A percentile compares a stretch with the other conserved stretches of the same genome.
These are phyloP conservation scores for Seira sanloemensis DNA, from an alignment of 2,888 invertebrate genomes.

Conservation along the genomic window DNA sequence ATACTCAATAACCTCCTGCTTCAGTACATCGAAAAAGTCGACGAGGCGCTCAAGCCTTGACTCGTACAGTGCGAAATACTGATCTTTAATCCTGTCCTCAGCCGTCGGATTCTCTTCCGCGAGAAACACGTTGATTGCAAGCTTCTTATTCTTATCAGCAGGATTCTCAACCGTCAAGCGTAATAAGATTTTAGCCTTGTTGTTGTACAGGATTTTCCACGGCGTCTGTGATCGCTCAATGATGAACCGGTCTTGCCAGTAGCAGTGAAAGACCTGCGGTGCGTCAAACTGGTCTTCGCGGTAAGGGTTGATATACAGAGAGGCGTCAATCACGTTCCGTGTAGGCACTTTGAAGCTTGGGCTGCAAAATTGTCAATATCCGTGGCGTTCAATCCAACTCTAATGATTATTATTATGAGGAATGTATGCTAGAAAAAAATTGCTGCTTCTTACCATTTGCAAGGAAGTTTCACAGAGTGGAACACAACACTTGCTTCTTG, in stretches of 20 bases:
- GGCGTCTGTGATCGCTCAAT: constrained; percentile 57
- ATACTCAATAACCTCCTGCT: constrained; percentile 56
- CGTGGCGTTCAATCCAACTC: background rate
- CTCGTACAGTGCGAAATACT: constrained; percentile 57
- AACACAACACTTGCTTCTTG: constrained; percentile 31
- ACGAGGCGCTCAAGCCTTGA: constrained; percentile 52
- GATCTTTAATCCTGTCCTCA: constrained; percentile 50
- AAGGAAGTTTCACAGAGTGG: constrained; percentile 36
- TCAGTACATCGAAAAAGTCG: constrained; percentile 57
- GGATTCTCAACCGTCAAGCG: constrained; percentile 51
- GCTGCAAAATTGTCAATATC: constrained; percentile 10
- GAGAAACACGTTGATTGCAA: constrained; percentile 52
- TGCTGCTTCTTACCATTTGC: constrained; percentile 36
- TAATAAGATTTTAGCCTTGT: constrained; percentile 48
- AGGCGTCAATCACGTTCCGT: constrained; percentile 47
- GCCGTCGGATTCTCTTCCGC: constrained; percentile 43
- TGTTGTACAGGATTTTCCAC: constrained; percentile 53
- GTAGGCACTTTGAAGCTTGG: constrained; percentile 52
- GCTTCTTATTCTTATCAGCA: constrained; percentile 48
- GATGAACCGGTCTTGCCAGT: constrained; percentile 48
- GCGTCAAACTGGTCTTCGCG: constrained; percentile 57
- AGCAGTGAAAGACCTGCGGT: constrained; percentile 55
- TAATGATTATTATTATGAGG: background rate
- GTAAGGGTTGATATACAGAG: constrained; percentile 54
- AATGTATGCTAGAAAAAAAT: background rate